These are phyloP conservation scores for Ctenoplectra terminalis DNA, from an alignment of 1,140 invertebrate genomes.

Conservation along the genomic window DNA sequence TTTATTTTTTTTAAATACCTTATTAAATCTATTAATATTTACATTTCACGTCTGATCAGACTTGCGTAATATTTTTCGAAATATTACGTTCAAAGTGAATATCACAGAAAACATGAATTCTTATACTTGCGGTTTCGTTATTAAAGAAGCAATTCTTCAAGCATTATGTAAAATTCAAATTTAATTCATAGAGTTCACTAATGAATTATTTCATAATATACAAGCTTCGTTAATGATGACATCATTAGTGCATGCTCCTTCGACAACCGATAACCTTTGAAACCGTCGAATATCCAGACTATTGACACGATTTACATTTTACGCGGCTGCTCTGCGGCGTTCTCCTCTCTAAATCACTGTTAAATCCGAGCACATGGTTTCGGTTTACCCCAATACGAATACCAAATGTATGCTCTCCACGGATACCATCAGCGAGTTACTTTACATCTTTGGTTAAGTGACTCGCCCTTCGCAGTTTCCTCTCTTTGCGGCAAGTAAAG, in stretches of 20 bases:
- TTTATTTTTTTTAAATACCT: no score
- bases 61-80: no score
- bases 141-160: no score
- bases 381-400: constrained; percentile 42
- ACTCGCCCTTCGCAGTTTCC: not conserved
- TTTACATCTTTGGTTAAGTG: constrained; percentile 33
- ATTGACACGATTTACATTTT: constrained; percentile 48
- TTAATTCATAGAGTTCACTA: not conserved
- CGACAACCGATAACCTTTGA: not conserved
- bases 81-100: no score
- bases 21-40: no score
- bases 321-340: constrained; percentile 25
- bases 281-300: not conserved
- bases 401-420: constrained; percentile 27
- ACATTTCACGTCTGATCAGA: no score
- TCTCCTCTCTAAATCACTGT: constrained; percentile 38
- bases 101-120: no score
- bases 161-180: not conserved
- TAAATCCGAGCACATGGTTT: constrained; percentile 30
- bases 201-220: not conserved
- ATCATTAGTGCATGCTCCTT: not conserved
- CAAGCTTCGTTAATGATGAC: not conserved
- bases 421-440: constrained; percentile 3
- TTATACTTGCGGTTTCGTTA: no score
- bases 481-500: no score